Evolutionary conservation across 1,140 invertebrate genomes (phyloP).

Genomic region (Brachionus manjavacas): DNA sequence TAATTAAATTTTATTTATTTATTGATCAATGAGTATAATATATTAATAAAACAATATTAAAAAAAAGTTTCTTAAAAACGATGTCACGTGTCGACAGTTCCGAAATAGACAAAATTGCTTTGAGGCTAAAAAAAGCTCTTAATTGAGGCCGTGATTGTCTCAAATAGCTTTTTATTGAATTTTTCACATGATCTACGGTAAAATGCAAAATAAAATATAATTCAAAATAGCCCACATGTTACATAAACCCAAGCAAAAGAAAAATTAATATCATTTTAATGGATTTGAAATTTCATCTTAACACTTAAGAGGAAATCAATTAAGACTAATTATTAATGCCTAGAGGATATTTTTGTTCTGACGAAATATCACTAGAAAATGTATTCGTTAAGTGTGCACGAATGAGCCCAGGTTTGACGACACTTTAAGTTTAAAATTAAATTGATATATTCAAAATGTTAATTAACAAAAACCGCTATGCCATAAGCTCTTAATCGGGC

Average conservation of each 20-base stretch:
- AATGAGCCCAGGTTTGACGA: neutral
- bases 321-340: constrained; percentile 4
- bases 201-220: too few relatives aligned
- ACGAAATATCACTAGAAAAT: neutral
- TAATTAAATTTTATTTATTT: too few relatives aligned
- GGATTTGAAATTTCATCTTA: neutral
- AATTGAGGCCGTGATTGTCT: too few relatives aligned
- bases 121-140: too few relatives aligned
- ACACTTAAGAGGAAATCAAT: neutral
- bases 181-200: neutral
- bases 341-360: neutral
- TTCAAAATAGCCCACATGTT: neutral
- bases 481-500: neutral
- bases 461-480: neutral
- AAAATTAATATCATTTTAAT: neutral
- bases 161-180: neutral
- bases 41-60: neutral
- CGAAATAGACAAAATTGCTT: too few relatives aligned
- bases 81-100: too few relatives aligned
- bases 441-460: neutral
- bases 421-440: constrained; percentile 1
- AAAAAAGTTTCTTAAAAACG: too few relatives aligned
- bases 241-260: neutral
- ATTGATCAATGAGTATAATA: neutral
- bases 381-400: neutral